These are phyloP conservation scores for Centroberyx gerrardi DNA, from an alignment of 2,797 vertebrate species.

Conservation along the genomic window DNA sequence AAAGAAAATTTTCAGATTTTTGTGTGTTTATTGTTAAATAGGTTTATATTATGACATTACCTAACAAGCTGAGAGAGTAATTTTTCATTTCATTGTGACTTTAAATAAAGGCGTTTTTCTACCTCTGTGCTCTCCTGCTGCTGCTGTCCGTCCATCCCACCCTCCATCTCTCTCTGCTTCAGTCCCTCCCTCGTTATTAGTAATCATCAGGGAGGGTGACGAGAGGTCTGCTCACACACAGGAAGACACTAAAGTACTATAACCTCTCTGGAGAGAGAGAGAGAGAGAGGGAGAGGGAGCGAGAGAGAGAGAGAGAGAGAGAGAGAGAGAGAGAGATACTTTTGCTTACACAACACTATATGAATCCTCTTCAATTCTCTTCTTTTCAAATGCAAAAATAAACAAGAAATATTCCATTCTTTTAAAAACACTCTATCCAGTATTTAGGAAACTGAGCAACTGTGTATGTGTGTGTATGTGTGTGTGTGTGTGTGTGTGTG, in stretches of 20 bases:
- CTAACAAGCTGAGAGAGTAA: too few relatives aligned
- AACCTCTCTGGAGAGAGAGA: constrained; percentile 30
- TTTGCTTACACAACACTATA: too few relatives aligned
- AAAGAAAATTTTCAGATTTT: too few relatives aligned
- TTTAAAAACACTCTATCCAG: not conserved
- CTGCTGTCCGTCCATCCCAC: not conserved
- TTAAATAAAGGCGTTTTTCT: not conserved
- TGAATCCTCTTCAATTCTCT: constrained; percentile 11
- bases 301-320: not conserved
- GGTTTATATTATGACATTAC: too few relatives aligned
- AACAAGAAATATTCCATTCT: constrained; percentile 29
- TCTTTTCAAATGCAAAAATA: constrained; percentile 17
- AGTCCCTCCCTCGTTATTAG: constrained; percentile 32
- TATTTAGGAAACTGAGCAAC: not conserved
- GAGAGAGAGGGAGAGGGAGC: not conserved
- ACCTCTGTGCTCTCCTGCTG: not conserved
- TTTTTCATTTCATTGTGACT: not conserved
- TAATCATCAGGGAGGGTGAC: constrained; percentile 40
- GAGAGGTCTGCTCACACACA: constrained; percentile 35
- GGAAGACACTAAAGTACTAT: constrained; percentile 40
- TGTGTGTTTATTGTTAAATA: too few relatives aligned
- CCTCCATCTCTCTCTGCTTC: not conserved
- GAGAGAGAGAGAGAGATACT: not conserved
- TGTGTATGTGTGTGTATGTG: constrained; percentile 19
- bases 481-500: constrained; percentile 8